phyloP scores from a whole-genome alignment of 1,140 invertebrate genomes.

The Littorina saxatilis region DNA sequence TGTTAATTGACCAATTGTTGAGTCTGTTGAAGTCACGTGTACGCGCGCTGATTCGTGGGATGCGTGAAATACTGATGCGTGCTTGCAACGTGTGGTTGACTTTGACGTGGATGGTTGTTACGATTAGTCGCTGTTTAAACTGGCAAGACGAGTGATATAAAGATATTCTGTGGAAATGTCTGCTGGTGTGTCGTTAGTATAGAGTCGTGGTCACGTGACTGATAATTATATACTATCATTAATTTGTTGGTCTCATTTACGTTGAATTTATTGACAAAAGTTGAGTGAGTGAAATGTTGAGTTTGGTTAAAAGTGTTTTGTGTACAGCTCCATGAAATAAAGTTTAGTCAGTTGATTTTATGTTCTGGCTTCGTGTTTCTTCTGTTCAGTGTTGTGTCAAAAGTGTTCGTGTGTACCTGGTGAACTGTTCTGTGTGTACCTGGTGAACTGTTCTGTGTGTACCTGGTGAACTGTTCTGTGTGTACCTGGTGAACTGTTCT shows the following conservation, averaged over 20 bases:
- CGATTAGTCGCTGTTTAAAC: too few relatives aligned
- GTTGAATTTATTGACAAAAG: not conserved
- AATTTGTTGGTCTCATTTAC: not conserved
- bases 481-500: not conserved
- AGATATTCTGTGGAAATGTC: too few relatives aligned
- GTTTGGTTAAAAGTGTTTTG: not conserved
- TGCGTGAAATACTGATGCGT: not conserved
- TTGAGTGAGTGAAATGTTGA: not conserved
- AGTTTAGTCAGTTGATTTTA: slow-evolving; percentile 38
- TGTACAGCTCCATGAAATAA: slow-evolving; percentile 38
- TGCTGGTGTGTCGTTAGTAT: not conserved
- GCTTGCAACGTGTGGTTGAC: not conserved
- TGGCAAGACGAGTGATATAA: too few relatives aligned
- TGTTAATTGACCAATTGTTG: too few relatives aligned
- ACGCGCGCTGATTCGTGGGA: not conserved
- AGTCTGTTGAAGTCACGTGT: slow-evolving; percentile 1
- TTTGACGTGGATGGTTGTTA: too few relatives aligned
- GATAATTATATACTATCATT: not conserved
- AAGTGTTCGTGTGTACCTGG: not conserved
- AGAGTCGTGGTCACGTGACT: not conserved
- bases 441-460: not conserved
- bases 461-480: not conserved
- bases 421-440: not conserved
- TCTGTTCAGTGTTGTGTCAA: not conserved
- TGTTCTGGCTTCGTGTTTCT: not conserved